Base-by-base conservation (phyloP, 2,113 vertebrate species). In the Phaethornis superciliosus region DNA sequence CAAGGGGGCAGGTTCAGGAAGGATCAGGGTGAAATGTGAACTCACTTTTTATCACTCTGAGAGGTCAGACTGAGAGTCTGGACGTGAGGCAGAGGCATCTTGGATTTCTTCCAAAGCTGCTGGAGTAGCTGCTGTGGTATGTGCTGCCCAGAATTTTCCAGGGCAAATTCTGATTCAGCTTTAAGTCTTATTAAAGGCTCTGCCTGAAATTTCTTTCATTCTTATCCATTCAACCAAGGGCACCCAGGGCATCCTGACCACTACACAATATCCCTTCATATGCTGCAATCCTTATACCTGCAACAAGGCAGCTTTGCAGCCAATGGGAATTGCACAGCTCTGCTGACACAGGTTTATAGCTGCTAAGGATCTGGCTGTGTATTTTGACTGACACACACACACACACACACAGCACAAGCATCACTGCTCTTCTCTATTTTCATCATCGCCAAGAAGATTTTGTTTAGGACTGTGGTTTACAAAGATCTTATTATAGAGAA, bases 401-500 rank as follows among this genome's bases (percentile, higher is more conserved):
- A 47, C 22, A 46, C 44, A 47, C 22, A 46, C 90, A 55, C n/a
- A 55, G 60, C 79, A 90, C 44, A 79, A 80, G 85, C 91, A 96
- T 85, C 60, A 44, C 72, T 52, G 62, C 79, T 92, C 78, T 91
- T 42, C 67, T 60, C 85, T 82, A 49, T 95, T 95, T 94, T 90
- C 58, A 89, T 82, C 89, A 89, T 28, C 79, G 62, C 95, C 67
- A 88, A 91, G 85, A 90, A 67, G 65, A 87, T 90, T 96, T 92
- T 95, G 72, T 91, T 95, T 88, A 95, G 85, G 86, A 81, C 56
- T 88, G 65, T 88, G 82, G 93, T 96, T 96, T 90, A 93, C 78
- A 96, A 89, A 86, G 60, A 93, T 94, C 95, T 94, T 67, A 97
- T 97, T 96, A 94, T 90, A 96, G 71, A 89, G 89, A 97, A 97